A percentile compares a stretch with the other conserved stretches of the same genome.
Conservation (phyloP, 2,888 invertebrate genomes). For the Parascotia fuliginaria region DNA sequence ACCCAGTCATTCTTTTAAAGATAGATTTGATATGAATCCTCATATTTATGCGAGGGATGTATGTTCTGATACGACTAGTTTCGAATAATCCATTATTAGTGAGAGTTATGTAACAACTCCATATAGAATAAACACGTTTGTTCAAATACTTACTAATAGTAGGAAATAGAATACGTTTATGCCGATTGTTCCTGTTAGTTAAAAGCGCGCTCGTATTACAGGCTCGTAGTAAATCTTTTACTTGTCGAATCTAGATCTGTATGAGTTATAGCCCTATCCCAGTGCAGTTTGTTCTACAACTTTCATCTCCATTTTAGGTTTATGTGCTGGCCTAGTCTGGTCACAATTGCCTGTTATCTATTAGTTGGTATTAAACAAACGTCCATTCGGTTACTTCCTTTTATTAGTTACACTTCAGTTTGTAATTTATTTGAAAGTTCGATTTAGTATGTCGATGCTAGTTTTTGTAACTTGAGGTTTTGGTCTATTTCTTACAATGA, state of each 20-base stretch:
- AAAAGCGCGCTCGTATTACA: slow-evolving; percentile 43
- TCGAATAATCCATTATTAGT: too few relatives aligned
- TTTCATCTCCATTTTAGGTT: slow-evolving; percentile 78
- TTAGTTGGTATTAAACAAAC: slow-evolving; percentile 26
- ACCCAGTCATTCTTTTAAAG: too few relatives aligned
- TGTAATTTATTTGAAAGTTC: not conserved
- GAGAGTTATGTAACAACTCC: not conserved
- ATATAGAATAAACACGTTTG: too few relatives aligned
- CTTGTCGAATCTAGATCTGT: slow-evolving; percentile 67
- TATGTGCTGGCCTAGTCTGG: slow-evolving; percentile 56
- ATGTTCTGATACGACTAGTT: too few relatives aligned
- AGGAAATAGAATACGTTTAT: slow-evolving; percentile 1
- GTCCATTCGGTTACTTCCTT: slow-evolving; percentile 25
- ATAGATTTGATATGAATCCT: too few relatives aligned
- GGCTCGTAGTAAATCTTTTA: slow-evolving; percentile 51
- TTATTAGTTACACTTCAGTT: slow-evolving; percentile 14
- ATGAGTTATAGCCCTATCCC: slow-evolving; percentile 65
- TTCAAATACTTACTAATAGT: too few relatives aligned
- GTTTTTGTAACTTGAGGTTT: too few relatives aligned
- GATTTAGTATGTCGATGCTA: too few relatives aligned
- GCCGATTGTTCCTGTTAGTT: slow-evolving; percentile 35
- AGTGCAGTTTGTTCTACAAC: slow-evolving; percentile 55
- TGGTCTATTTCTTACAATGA: too few relatives aligned
- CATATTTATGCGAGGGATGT: too few relatives aligned
- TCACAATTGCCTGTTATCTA: slow-evolving; percentile 40